Evolutionary conservation across 1,140 invertebrate genomes (phyloP).

Genomic region (Drosophila lacertosa): DNA sequence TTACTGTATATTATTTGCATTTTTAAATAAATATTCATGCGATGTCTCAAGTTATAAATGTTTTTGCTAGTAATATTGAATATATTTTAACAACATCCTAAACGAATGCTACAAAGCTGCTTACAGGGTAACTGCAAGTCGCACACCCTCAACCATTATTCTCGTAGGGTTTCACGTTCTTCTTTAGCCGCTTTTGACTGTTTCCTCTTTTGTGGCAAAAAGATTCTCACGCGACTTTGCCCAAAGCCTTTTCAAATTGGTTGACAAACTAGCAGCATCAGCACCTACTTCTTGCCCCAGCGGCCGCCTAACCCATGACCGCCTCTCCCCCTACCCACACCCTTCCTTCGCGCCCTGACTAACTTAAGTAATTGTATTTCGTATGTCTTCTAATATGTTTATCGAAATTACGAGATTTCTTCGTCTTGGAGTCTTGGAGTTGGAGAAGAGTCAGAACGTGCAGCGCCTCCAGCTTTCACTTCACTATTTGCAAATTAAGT

Average conservation of each 20-base stretch:
- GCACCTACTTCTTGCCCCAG: slow-evolving; percentile 44
- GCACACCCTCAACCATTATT: background rate
- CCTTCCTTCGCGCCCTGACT: background rate
- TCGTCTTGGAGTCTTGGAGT: background rate
- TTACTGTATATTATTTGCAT: no score
- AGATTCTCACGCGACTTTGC: slow-evolving; percentile 71
- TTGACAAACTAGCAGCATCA: slow-evolving; percentile 69
- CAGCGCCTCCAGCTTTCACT: slow-evolving; percentile 49
- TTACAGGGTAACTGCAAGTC: background rate
- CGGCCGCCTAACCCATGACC: background rate
- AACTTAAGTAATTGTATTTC: slow-evolving; percentile 36
- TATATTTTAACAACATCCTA: no score
- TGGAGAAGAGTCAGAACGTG: slow-evolving; percentile 61
- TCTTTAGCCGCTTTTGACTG: slow-evolving; percentile 8
- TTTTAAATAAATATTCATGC: no score
- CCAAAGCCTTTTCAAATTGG: slow-evolving; percentile 62
- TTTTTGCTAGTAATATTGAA: no score
- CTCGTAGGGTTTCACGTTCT: slow-evolving; percentile 16
- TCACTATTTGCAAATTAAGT: slow-evolving; percentile 61
- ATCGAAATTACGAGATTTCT: slow-evolving; percentile 22
- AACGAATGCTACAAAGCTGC: no score
- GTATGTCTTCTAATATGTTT: slow-evolving; percentile 39
- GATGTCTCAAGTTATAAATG: no score
- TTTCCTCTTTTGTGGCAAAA: slow-evolving; percentile 41
- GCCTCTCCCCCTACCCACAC: background rate